Conservation (phyloP, 2,113 vertebrate species). For the Peromyscus polionotus region DNA sequence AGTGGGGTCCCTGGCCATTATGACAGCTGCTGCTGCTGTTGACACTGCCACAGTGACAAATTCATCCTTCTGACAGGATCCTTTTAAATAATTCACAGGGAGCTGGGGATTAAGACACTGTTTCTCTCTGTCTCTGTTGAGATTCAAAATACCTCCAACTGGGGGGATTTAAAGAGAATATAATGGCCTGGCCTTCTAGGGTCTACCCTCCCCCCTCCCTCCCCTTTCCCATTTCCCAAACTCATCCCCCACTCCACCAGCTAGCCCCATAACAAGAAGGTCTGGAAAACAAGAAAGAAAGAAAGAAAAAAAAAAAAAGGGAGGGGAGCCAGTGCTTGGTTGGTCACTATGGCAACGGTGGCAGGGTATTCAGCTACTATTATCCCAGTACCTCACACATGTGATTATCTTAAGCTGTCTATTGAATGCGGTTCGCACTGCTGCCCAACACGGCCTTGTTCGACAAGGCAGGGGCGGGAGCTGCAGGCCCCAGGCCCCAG, state of each 20-base stretch:
- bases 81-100: constrained; percentile 86
- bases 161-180: constrained; percentile 79
- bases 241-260: constrained; percentile 67
- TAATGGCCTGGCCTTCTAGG: constrained; percentile 64
- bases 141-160: constrained; percentile 81
- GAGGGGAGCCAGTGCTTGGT: constrained; percentile 78
- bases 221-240: constrained; percentile 74
- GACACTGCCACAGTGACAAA: constrained; percentile 81
- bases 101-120: constrained; percentile 83
- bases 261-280: constrained; percentile 75
- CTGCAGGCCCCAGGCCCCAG: constrained; percentile 10
- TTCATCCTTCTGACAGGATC: constrained; percentile 83
- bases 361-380: constrained; percentile 85
- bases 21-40: constrained; percentile 78
- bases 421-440: constrained; percentile 80
- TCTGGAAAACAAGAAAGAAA: constrained; percentile 76
- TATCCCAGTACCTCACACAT: constrained; percentile 81
- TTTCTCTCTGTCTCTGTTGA: constrained; percentile 77
- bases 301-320: constrained; percentile 15
- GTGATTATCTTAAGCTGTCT: constrained; percentile 85
- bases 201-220: constrained; percentile 60
- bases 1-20: constrained; percentile 72
- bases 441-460: constrained; percentile 75
- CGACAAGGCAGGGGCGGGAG: constrained; percentile 70
- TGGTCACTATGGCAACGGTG: constrained; percentile 84